phyloP scores from a whole-genome alignment of 30 jellyfish, hydroid and myxozoan species.

The Morbakka virulenta region DNA sequence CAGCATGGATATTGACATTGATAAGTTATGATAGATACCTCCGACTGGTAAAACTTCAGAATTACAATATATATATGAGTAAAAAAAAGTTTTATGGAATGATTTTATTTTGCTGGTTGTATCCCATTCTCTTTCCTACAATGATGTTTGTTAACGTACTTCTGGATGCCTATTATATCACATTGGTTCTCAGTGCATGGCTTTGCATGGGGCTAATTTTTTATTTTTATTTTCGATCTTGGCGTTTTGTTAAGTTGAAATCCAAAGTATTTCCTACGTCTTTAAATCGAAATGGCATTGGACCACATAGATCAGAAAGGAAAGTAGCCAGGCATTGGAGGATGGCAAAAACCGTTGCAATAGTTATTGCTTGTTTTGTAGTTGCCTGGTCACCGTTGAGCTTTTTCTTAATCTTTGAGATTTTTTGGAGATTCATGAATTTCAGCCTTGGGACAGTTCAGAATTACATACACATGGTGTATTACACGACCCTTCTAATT shows the following conservation, averaged over 20 bases:
- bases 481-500: slow-evolving; percentile 20
- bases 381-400: slow-evolving; percentile 63
- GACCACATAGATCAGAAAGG: neutral
- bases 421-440: slow-evolving; percentile 3
- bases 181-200: slow-evolving; percentile 27
- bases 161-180: slow-evolving; percentile 19
- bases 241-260: slow-evolving; percentile 26
- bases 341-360: slow-evolving; percentile 48
- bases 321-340: slow-evolving; percentile 38
- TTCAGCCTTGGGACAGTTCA: slow-evolving; percentile 1
- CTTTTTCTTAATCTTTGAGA: slow-evolving; percentile 15
- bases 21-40: slow-evolving; percentile 64
- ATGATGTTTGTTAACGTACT: slow-evolving; percentile 31
- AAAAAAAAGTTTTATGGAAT: neutral
- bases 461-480: slow-evolving; percentile 25
- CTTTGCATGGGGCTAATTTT: slow-evolving; percentile 5
- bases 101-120: slow-evolving; percentile 27
- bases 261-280: slow-evolving; percentile 16
- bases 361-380: slow-evolving; percentile 39
- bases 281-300: neutral
- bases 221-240: slow-evolving; percentile 29
- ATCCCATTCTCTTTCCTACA: slow-evolving; percentile 29
- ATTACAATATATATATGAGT: slow-evolving; percentile 32
- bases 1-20: slow-evolving; percentile 53
- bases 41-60: slow-evolving; percentile 47